These are phyloP conservation scores for Ephialtes manifestator DNA, from an alignment of 2,888 invertebrate genomes.

Conservation along the genomic window DNA sequence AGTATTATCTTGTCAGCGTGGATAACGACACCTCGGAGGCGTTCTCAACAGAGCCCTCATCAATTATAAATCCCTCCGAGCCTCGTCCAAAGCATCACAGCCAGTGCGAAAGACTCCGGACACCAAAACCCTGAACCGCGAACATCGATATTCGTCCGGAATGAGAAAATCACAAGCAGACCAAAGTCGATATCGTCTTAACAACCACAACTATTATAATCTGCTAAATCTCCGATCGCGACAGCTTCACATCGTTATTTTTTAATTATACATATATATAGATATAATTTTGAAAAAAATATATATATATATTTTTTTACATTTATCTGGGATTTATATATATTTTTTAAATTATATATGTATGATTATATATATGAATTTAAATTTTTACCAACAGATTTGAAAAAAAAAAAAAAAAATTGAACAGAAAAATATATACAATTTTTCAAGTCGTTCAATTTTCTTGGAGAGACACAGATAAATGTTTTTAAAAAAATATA, in stretches of 20 bases:
- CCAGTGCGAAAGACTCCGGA: conserved; percentile 27
- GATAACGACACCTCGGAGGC: conserved; percentile 84
- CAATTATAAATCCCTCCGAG: conserved; percentile 82
- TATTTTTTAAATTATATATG: too few species aligned
- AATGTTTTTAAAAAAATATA: too few species aligned
- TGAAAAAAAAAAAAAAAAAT: too few species aligned
- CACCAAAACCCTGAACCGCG: conserved; percentile 46
- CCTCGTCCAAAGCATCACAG: conserved; percentile 27
- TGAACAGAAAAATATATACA: too few species aligned
- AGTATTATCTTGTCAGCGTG: conserved; percentile 83
- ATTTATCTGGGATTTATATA: too few species aligned
- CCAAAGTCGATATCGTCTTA: conserved; percentile 57
- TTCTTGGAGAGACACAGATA: too few species aligned
- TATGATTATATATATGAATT: too few species aligned
- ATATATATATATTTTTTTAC: too few species aligned
- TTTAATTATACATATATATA: too few species aligned
- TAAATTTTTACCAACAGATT: too few species aligned
- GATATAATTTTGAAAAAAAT: too few species aligned
- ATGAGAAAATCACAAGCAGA: conserved; percentile 58
- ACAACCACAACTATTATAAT: conserved; percentile 61
- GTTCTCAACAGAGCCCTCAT: conserved; percentile 81
- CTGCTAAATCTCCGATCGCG: conserved; percentile 37
- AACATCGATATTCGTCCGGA: conserved; percentile 62
- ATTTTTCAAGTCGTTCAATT: too few species aligned
- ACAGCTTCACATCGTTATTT: conserved; percentile 58